phyloP scores from a whole-genome alignment of 1,140 invertebrate genomes.

The Hormaphis cornu region DNA sequence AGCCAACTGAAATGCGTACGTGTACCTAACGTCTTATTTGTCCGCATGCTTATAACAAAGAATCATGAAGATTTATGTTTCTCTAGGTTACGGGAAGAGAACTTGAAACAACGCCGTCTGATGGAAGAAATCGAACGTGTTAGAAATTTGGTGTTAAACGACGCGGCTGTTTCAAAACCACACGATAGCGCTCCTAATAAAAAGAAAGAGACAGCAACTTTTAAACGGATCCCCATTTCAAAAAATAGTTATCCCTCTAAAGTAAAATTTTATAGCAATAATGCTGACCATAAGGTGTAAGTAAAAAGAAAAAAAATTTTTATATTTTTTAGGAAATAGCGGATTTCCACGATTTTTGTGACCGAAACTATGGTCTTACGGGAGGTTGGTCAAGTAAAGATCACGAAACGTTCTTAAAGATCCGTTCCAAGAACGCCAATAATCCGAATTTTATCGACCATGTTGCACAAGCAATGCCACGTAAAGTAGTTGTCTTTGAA shows the following conservation, averaged over 20 bases:
- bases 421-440: not conserved
- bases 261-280: not conserved
- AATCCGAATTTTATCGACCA: not conserved
- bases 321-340: constrained; percentile 5
- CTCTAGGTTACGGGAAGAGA: constrained; percentile 14
- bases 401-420: constrained; percentile 22
- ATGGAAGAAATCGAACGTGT: not conserved
- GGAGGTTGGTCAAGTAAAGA: constrained; percentile 21
- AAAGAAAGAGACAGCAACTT: not conserved
- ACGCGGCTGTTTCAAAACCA: not conserved
- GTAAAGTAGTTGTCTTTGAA: not conserved
- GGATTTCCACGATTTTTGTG: constrained; percentile 8
- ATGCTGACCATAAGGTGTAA: not conserved
- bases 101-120: not conserved
- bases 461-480: constrained; percentile 16
- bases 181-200: not conserved
- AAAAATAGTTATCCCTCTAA: constrained; percentile 21
- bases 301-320: not conserved
- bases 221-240: not conserved
- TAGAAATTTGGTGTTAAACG: not conserved
- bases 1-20: not conserved
- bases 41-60: not conserved
- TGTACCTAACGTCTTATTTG: no score
- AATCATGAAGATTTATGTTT: not conserved
- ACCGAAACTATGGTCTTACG: not conserved